Conservation (phyloP, 2,888 invertebrate species). For the Tachina grossa region DNA sequence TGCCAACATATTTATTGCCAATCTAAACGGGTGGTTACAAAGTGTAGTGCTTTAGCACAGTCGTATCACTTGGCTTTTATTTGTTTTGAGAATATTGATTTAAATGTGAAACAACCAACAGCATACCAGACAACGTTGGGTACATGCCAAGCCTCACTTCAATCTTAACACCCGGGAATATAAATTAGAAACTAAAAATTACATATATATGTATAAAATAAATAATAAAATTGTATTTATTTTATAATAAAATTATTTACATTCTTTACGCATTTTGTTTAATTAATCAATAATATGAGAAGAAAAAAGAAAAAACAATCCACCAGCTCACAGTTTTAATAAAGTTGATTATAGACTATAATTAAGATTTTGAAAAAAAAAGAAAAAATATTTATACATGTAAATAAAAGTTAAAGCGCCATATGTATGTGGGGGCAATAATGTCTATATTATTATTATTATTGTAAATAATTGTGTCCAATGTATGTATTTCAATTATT, state of each 20-base stretch:
- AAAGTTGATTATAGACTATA: constrained; percentile 50
- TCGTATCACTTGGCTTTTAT: neutral
- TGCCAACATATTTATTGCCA: no score
- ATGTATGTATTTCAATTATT: constrained; percentile 13
- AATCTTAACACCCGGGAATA: constrained; percentile 63
- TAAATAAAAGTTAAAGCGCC: constrained; percentile 24
- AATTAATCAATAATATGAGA: constrained; percentile 52
- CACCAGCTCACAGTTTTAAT: constrained; percentile 21
- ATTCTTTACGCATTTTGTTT: constrained; percentile 64
- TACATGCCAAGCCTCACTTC: constrained; percentile 67
- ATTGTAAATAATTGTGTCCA: constrained; percentile 28
- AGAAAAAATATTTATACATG: constrained; percentile 29
- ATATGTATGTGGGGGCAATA: constrained; percentile 45
- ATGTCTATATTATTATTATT: constrained; percentile 17
- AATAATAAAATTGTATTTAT: constrained; percentile 46
- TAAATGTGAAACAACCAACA: neutral
- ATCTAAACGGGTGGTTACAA: neutral
- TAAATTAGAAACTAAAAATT: constrained; percentile 48
- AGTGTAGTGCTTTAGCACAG: neutral
- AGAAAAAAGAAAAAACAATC: constrained; percentile 11
- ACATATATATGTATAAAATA: constrained; percentile 14
- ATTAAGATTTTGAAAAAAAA: constrained; percentile 46
- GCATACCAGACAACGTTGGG: constrained; percentile 23
- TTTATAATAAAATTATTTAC: constrained; percentile 49
- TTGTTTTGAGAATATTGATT: constrained; percentile 19